Conservation (phyloP, 2,113 vertebrate genomes). For the Paramisgurnus dabryanus region DNA sequence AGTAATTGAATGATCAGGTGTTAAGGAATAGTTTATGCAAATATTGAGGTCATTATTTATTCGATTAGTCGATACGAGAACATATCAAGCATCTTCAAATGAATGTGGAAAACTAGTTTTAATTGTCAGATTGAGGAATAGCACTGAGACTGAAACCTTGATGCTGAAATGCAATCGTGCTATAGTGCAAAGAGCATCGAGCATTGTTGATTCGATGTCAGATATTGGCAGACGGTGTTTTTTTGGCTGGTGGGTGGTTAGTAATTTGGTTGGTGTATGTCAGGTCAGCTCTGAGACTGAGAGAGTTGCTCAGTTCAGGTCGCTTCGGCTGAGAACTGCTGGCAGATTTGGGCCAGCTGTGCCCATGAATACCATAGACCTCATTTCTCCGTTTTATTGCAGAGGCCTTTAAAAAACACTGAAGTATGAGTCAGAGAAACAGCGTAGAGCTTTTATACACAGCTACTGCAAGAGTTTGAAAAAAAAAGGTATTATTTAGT, state of each 20-base stretch:
- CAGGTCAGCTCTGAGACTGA: conserved; percentile 40
- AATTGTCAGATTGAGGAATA: no score
- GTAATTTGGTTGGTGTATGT: conserved; percentile 34
- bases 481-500: no score
- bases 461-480: neutral
- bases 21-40: no score
- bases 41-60: no score
- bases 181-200: conserved; percentile 2
- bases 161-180: neutral
- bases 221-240: neutral
- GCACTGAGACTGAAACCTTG: neutral
- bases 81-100: no score
- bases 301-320: conserved; percentile 25
- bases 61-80: no score
- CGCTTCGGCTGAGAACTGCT: conserved; percentile 45
- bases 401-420: conserved; percentile 33
- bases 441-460: neutral
- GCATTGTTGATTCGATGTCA: neutral
- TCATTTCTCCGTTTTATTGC: conserved; percentile 53
- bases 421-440: neutral
- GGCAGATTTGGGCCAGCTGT: conserved; percentile 56
- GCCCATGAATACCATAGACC: conserved; percentile 54
- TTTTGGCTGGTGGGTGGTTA: conserved; percentile 32
- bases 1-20: no score
- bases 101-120: no score